Base-by-base conservation (phyloP, 2,113 vertebrate species). In the Gobiocypris rarus region DNA sequence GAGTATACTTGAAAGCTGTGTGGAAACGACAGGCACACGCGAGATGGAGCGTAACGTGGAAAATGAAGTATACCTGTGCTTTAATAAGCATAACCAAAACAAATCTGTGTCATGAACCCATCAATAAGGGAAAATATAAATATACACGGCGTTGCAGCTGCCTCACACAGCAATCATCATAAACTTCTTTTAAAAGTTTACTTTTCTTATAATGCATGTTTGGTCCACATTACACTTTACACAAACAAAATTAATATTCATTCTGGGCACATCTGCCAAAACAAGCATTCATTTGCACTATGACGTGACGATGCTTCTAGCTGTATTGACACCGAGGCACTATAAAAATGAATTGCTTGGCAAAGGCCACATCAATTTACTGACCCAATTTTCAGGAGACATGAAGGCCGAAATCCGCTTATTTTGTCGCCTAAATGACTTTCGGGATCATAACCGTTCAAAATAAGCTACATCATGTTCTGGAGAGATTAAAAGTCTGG, bases 381-480 rank as follows among this genome's bases (percentile, higher is more conserved):
- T 92, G 92, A 92, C 89, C 90, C 87, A 88, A 88, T 93, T 93
- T 90, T 76, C 48, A 85, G 70, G 84, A 48, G 70, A 74, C 70
- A 86, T 80, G 83, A 87, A 86, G 88, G 76, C 88, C 84, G 79
- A 87, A 92, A 92, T 90, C 86, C 83, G 87, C 83, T 77, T 88
- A 81, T 84, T 86, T 71, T 41, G 75, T 81, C 24, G 82, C 85
- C 70, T 31, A 84, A 90, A 91, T 89, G 58, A 85, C 81, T 70
- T 77, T 86, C 28, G 59, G 84, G 81, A 84, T 74, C 75, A 83
- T 24, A 88, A 85, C 59, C 3, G 24, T 58, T 76, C 24, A 38
- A 76, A 75, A 84, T 79, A 28, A 85, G 82, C 70, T 84, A 91
- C 82, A 52, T 81, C 79, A 78, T 81, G 63, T 2, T 59, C 48